These are phyloP conservation scores for Pseudochromis fuscus DNA, from an alignment of 2,797 vertebrate genomes.

Conservation along the genomic window DNA sequence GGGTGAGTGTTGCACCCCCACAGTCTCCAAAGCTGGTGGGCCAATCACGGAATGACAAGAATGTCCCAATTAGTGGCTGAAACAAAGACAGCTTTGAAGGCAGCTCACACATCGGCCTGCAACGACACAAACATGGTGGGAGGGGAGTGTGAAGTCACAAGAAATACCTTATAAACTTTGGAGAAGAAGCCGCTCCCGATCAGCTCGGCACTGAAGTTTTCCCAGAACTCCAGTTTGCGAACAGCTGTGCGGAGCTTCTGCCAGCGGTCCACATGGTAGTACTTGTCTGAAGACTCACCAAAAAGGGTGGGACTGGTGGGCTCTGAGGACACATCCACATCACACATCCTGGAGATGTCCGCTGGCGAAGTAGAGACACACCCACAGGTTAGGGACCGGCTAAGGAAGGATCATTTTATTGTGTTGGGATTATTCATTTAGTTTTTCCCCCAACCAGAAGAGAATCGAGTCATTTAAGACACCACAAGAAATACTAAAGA, in stretches of 20 bases:
- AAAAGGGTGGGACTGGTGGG: constrained; percentile 82
- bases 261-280: constrained; percentile 87
- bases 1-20: constrained; percentile 38
- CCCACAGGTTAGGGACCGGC: not conserved
- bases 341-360: constrained; percentile 85
- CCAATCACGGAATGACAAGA: constrained; percentile 69
- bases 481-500: not conserved
- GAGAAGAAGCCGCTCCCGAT: constrained; percentile 92
- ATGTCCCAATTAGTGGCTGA: constrained; percentile 70
- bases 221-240: constrained; percentile 92
- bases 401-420: not conserved
- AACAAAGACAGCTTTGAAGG: constrained; percentile 70
- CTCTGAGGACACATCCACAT: constrained; percentile 82
- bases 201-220: constrained; percentile 87
- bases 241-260: constrained; percentile 87
- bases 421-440: not conserved
- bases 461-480: not conserved
- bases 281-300: constrained; percentile 84
- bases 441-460: not conserved
- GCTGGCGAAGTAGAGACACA: constrained; percentile 59
- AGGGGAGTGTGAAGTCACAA: not conserved
- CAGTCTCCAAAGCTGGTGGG: constrained; percentile 53
- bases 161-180: constrained; percentile 90
- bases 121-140: constrained; percentile 8
- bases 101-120: constrained; percentile 35